These are phyloP conservation scores for Bubo bubo DNA, from an alignment of 2,113 vertebrate species.

Conservation along the genomic window DNA sequence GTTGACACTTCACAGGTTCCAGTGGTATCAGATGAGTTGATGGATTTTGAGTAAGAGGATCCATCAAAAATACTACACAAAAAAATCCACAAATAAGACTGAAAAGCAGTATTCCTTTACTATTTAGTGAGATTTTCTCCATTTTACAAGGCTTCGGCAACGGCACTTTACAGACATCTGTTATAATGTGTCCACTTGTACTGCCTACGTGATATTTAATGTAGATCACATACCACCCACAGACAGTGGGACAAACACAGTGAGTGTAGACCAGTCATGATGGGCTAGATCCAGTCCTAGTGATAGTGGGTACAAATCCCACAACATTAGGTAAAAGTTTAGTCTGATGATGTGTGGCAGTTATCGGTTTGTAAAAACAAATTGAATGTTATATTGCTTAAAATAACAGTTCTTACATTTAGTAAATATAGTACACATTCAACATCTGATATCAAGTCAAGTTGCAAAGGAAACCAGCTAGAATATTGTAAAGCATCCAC, in stretches of 20 bases:
- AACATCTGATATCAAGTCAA: not conserved
- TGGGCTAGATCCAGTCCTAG: not conserved
- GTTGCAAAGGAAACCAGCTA: not conserved
- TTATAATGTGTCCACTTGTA: not conserved
- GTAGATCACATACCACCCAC: not conserved
- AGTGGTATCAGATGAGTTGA: slow-evolving; percentile 77
- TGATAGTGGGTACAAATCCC: not conserved
- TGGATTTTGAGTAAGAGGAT: slow-evolving; percentile 38
- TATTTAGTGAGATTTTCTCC: not conserved
- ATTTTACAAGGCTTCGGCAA: not conserved
- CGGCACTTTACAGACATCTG: not conserved
- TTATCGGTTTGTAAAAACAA: not conserved
- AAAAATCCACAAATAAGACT: not conserved
- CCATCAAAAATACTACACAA: not conserved
- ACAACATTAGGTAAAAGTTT: not conserved
- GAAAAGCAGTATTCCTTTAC: not conserved
- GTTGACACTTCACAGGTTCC: slow-evolving; percentile 80
- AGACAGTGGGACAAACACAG: not conserved
- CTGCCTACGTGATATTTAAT: not conserved
- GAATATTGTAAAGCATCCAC: not conserved
- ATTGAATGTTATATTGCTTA: not conserved
- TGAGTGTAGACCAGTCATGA: not conserved
- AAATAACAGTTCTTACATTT: not conserved
- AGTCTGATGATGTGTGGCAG: not conserved
- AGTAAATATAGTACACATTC: not conserved